Base-by-base conservation (phyloP, 2,888 invertebrate genomes). In the Mesorhabditis spiculigera region DNA sequence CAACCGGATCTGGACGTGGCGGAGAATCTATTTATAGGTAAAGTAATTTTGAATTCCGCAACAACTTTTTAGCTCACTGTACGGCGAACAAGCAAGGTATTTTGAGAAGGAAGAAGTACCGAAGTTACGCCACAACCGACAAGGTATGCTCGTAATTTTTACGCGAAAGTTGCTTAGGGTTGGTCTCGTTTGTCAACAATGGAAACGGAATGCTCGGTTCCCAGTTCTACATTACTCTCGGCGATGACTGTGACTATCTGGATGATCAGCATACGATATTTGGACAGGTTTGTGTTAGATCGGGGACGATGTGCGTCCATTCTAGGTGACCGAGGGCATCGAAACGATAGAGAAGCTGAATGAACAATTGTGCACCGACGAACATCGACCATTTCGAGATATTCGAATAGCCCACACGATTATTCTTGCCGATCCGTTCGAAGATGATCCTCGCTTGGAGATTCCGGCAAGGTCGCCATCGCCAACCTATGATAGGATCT, bases 321-420 rank as follows among this genome's bases (percentile, higher is more conserved):
- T 50, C n/a, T 50, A 50, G 58, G 93, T 98, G 4, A 91, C 92
- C 0, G 97, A 98, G 88, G 98, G 95, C 0, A 88, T 91, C 66
- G 86, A 86, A 61, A 90, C 94, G 3, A 88, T 99, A 28, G 90
- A 93, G 16, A 91, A 92, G 86, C 89, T 99, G 0, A 98, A 98
- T 87, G 95, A 96, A 85, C 91, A 93, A 0, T 93, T 96, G 80
- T 95, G 94, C 84, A 96, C 97, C 88, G 91, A 91, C 44, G 90
- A 91, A 62, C 91, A 94, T 85, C 90, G 93, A 43, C 98, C 98
- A 0, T 97, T 93, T 86, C 92, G 94, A 86, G 96, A 96, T 87
- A 93, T 96, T 72, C 90, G 97, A 78, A 93, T 99, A 71, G 94
- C 95, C 0, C 98, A 99, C 86, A 97, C 96, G 0, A 92, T 97